Evolutionary conservation across 1,140 invertebrate species (phyloP).

Genomic region (Schlechtendalia chinensis): DNA sequence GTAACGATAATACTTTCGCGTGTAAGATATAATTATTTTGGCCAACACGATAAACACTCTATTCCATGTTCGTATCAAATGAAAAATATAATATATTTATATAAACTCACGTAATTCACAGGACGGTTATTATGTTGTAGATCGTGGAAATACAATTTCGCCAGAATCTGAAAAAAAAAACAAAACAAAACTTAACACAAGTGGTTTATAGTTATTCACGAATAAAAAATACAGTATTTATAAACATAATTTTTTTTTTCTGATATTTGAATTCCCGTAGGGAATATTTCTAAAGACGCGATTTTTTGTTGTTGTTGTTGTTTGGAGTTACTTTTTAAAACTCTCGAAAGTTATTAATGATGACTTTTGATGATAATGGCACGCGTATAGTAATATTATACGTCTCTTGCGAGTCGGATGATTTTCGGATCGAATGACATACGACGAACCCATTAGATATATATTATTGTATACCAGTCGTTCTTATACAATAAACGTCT

Average conservation of each 20-base stretch:
- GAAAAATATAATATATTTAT: no score
- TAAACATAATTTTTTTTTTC: not conserved
- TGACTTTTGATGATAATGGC: not conserved
- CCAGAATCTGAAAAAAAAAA: not conserved
- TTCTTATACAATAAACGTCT: not conserved
- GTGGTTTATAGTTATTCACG: no score
- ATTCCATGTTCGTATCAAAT: no score
- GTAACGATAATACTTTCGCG: no score
- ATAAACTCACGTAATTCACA: no score
- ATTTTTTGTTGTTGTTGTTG: not conserved
- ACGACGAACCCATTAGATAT: not conserved
- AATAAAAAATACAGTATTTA: not conserved
- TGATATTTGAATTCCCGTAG: not conserved
- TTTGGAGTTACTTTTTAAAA: conserved; percentile 1
- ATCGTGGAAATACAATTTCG: no score
- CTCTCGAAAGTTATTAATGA: conserved; percentile 2
- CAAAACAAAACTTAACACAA: not conserved
- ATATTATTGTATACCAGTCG: not conserved
- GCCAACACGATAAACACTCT: no score
- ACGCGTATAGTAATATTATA: not conserved
- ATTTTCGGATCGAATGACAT: not conserved
- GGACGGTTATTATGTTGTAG: not conserved
- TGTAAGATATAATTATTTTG: no score
- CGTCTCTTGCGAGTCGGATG: not conserved
- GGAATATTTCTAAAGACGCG: not conserved